These are phyloP conservation scores for Semaprochilodus insignis DNA, from an alignment of 2,797 vertebrate species.

Conservation along the genomic window DNA sequence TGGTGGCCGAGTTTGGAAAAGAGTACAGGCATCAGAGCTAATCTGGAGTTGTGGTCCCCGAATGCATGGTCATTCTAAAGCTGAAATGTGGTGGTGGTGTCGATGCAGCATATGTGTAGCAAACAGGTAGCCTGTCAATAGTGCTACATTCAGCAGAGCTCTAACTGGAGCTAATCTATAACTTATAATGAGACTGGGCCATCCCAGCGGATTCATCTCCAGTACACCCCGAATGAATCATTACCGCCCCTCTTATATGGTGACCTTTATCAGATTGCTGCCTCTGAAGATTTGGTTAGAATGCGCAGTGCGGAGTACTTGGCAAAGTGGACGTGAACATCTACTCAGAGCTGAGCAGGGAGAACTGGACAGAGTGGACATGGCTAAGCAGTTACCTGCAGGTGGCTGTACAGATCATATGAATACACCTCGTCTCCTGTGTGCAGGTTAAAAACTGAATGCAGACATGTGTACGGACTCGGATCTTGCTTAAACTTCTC, in stretches of 20 bases:
- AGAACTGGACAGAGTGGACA: too few relatives aligned
- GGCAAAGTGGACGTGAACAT: too few relatives aligned
- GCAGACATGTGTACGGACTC: slow-evolving; percentile 90
- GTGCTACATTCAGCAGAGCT: background rate
- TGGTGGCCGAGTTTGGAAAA: too few relatives aligned
- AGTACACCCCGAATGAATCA: background rate
- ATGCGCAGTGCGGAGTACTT: too few relatives aligned
- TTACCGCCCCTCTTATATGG: background rate
- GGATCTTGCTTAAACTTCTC: slow-evolving; percentile 97
- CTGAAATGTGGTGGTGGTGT: background rate
- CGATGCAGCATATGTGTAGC: background rate
- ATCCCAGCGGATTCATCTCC: background rate
- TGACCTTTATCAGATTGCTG: slow-evolving; percentile 27
- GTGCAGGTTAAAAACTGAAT: slow-evolving; percentile 89
- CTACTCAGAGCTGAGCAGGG: too few relatives aligned
- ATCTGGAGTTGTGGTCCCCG: background rate
- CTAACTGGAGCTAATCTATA: slow-evolving; percentile 9
- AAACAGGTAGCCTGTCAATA: background rate
- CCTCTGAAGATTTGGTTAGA: background rate
- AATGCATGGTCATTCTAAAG: background rate
- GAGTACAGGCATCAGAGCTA: background rate
- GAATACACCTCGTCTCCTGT: slow-evolving; percentile 90
- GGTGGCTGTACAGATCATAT: slow-evolving; percentile 87
- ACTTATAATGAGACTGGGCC: slow-evolving; percentile 5
- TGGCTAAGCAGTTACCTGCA: slow-evolving; percentile 84